Conservation (phyloP, 2,888 invertebrate genomes). For the Parapristionchus giblindavisi region DNA sequence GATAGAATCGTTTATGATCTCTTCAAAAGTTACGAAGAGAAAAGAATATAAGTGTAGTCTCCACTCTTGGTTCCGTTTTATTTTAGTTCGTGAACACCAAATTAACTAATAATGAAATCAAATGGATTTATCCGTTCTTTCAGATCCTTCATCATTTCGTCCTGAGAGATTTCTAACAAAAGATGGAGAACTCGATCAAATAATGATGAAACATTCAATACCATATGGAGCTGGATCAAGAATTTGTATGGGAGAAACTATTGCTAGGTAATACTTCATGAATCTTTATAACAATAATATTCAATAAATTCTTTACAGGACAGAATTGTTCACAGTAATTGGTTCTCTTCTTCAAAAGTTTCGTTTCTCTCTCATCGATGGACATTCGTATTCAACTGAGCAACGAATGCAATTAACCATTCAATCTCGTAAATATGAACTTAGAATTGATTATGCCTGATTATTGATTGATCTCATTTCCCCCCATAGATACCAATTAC, state of each 20-base stretch:
- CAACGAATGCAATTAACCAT: slow-evolving; percentile 37
- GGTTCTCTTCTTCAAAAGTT: slow-evolving; percentile 34
- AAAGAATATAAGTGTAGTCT: too few relatives aligned
- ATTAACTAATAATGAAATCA: neutral
- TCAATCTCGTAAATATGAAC: slow-evolving; percentile 22
- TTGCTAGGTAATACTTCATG: slow-evolving; percentile 30
- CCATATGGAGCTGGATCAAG: slow-evolving; percentile 39
- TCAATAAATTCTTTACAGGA: slow-evolving; percentile 15
- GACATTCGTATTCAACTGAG: slow-evolving; percentile 25
- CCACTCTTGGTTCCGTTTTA: too few relatives aligned
- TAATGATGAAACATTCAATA: neutral
- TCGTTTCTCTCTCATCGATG: slow-evolving; percentile 27
- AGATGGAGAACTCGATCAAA: slow-evolving; percentile 10
- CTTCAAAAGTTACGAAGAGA: too few relatives aligned
- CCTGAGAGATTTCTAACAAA: slow-evolving; percentile 31
- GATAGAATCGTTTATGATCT: too few relatives aligned
- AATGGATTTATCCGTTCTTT: neutral
- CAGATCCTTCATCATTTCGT: slow-evolving; percentile 13
- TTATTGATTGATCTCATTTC: too few relatives aligned
- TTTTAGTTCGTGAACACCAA: too few relatives aligned
- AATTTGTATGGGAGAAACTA: slow-evolving; percentile 39
- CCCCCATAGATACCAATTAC: too few relatives aligned
- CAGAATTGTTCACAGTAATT: slow-evolving; percentile 37
- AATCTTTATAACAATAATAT: neutral
- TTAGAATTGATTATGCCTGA: slow-evolving; percentile 27